Base-by-base conservation (phyloP, 2,888 invertebrate genomes). In the Caenorhabditis sp. region DNA sequence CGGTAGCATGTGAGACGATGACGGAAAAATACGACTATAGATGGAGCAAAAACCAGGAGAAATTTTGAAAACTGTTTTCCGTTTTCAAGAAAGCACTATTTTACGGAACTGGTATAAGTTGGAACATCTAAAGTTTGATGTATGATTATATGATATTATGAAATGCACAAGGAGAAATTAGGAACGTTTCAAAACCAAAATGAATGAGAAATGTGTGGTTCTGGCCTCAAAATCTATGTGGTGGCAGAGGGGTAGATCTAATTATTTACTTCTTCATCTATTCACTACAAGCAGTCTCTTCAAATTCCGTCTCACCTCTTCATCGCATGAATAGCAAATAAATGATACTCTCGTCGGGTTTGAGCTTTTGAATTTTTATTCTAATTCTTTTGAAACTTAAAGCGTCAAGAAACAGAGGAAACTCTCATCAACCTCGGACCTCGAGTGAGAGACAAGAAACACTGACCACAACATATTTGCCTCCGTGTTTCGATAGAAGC, bases 211-310 rank as follows among this genome's bases (percentile, higher is more conserved):
- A 70, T 40, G n/a, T 24, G 40, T 44, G 53, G 0, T 20, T 56
- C 56, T 20, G 44, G 28, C 22, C 13, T 53, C 22, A 32, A 51
- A 47, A 26, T 58, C 62, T 61, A 44, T 51, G 47, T 65, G 47
- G 47, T 20, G 47, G 20, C 47, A 24, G 67, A n/a, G n/a, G n/a
- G 61, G 67, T 44, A 76, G 61, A 76, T 67, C 61, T 67, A 76
- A 76, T 76, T 76, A 76, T 76, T 76, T 76, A 68, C 76, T 76
- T 76, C 61, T 76, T 76, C 76, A 67, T 74, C 60, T 67, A 64
- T 26, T 64, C 56, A 18, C 32, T 11, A 26, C 15, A 15, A 56
- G 8, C 55, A 56, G 35, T 67, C 60, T 40, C 53, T 53, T 53
- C 50, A 28, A 76, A 58, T 76, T 65, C 58, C 53, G 22, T 53